Base-by-base conservation (phyloP, 92 coral and sea anemone species). In the Actinernus sp. region DNA sequence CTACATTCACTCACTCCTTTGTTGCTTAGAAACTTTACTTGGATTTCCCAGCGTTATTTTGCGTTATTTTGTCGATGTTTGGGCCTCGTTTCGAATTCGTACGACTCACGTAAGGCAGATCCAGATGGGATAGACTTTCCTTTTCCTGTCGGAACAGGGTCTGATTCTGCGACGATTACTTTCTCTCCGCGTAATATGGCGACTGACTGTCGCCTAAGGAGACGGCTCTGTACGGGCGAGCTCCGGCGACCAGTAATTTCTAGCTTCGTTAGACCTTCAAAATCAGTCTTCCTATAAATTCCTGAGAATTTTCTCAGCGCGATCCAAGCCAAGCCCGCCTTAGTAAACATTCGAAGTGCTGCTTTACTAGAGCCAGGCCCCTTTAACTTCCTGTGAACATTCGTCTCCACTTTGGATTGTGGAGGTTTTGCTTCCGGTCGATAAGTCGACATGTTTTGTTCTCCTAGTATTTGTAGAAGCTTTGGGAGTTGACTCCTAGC, bases 371-470 rank as follows among this genome's bases (percentile, higher is more conserved):
- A 26, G 4, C 4, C 60, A 27, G 47, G 14, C 5, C 11, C 4
- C 21, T 31, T 65, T 5, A n/a, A 10, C 26, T 63, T 2, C 57
- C 22, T 13, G 12, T 31, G 3, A 30, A 16, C 23, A 51, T 14
- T 31, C 52, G 11, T 26, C 32, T 16, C 38, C 40, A 26, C 18
- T 13, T 28, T 49, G 12, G 67, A 48, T 3, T 50, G 26, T n/a
- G 71, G 80, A 11, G 80, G 80, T 4, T 26, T 36, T 6, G 71
- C 80, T 50, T 59, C 49, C 40, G 53, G 38, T 1, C 80, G 70
- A 28, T 59, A 73, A 19, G 58, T 47, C 0, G 78, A 17, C n/a
- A 51, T 21, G 14, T 47, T 37, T 22, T 60, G 80, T 30, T 62
- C 53, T 51, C 31, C 71, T 17, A 73, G 31, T 1, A 34, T 20